Conservation (phyloP, 1,140 invertebrate species). For the Cecropterus lyciades region DNA sequence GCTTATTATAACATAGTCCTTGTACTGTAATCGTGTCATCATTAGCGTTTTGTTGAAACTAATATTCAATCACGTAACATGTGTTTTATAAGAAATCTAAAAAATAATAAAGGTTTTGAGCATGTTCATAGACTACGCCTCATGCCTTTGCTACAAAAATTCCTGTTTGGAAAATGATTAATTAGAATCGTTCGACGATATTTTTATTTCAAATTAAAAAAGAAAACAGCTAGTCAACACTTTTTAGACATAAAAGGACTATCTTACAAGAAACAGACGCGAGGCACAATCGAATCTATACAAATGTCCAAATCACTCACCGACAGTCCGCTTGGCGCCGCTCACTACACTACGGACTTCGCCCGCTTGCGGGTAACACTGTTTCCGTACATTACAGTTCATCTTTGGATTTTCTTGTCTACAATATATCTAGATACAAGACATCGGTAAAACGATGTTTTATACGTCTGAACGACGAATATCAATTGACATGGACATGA, state of each 20-base stretch:
- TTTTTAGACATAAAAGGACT: neutral
- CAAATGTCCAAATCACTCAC: slow-evolving; percentile 52
- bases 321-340: slow-evolving; percentile 23
- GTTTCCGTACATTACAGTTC: slow-evolving; percentile 24
- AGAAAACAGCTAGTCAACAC: too few species aligned
- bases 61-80: too few species aligned
- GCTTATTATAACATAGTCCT: slow-evolving; percentile 25
- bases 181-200: too few species aligned
- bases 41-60: too few species aligned
- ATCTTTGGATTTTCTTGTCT: slow-evolving; percentile 17
- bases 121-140: too few species aligned
- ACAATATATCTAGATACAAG: neutral
- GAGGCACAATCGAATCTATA: slow-evolving; percentile 62
- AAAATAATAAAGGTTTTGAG: too few species aligned
- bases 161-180: too few species aligned
- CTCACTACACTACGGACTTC: slow-evolving; percentile 20
- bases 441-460: neutral
- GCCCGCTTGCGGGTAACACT: neutral
- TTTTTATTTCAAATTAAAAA: too few species aligned
- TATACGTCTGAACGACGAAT: neutral
- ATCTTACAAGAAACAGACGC: slow-evolving; percentile 41
- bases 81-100: too few species aligned
- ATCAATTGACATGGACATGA: too few species aligned
- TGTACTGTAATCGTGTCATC: neutral
- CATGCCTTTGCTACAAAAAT: too few species aligned